Base-by-base conservation (phyloP, 1,140 invertebrate genomes). In the Aphelenchoides besseyi region DNA sequence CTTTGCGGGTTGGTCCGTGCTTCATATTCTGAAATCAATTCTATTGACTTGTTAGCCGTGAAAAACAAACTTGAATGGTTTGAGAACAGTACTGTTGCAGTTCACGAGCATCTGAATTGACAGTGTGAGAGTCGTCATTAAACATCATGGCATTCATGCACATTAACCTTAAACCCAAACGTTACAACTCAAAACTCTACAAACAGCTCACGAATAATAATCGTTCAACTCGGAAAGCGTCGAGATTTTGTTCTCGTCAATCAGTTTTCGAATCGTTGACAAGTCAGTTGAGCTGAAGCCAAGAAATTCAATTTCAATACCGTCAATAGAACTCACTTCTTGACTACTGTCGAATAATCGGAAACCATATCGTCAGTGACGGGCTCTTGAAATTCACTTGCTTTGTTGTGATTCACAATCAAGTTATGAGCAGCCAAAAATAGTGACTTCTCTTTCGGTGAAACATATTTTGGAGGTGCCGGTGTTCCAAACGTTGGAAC, bases 121-220 rank as follows among this genome's bases (percentile, higher is more conserved):
- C 32, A 8, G 55, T 59, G 18, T 59, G 55, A 8, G 5, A 5
- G 12, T 59, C 55, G 5, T 59, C 55, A 23, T 59, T 59, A 33
- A 59, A 59, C 26, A 29, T 59, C 18, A 59, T 59, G 5, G 55
- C 55, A 33, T 59, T 59, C 55, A 59, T 59, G 55, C 55, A 59
- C 55, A 59, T 59, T 23, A 59, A 23, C 18, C 5, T 61, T n/a
- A n/a, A n/a, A n/a, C n/a, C n/a, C n/a, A n/a, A n/a, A n/a, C n/a
- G n/a, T n/a, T n/a, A n/a, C n/a, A n/a, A n/a, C n/a, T n/a, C n/a
- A n/a, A n/a, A n/a, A n/a, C n/a, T n/a, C n/a, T n/a, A n/a, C n/a
- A n/a, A n/a, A n/a, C n/a, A n/a, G n/a, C n/a, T n/a, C n/a, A n/a
- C n/a, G n/a, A n/a, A 36, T 61, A 61, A n/a, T n/a, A 61, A 29